Base-by-base conservation (phyloP, 2,888 invertebrate species). In the Entomobrya proxima region DNA sequence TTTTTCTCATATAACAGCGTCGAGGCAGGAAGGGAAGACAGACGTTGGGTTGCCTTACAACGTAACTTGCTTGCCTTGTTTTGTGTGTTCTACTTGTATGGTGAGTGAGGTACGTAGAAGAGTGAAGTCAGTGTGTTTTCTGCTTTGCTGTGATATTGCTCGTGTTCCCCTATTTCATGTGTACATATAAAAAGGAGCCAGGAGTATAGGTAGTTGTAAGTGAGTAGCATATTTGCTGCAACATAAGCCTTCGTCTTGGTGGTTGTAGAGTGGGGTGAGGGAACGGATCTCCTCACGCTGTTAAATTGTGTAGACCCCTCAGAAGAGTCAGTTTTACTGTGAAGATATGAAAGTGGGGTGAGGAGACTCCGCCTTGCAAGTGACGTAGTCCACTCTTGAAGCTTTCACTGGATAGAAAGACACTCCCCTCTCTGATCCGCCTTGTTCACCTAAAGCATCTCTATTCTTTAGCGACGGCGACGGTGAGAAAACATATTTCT, bases 351-450 rank as follows among this genome's bases (percentile, higher is more conserved):
- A n/a, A 77, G 84, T 77, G 76, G 84, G 84, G 84, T 76, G 72
- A 27, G 69, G 21, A 58, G 69, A 69, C 84, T 84, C 84, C 84
- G 44, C 84, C 84, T 84, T 37, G 7, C 30, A 37, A 47, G 69
- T 69, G 77, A 84, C 69, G 84, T 76, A 55, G 77, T 58, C 69
- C 44, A 32, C 44, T 67, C 44, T 52, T 44, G 55, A 50, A 67
- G 40, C 67, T 67, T 76, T 77, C 15, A 32, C 50, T 69, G 55
- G 44, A 32, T 27, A 55, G 47, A 44, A 67, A 55, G 84, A 84
- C 76, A 76, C 84, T 76, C 84, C 82, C 77, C 50, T 32, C 21
- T 35, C 64, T 67, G 84, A 47, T 77, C 84, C 84, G 76, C 84
- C 84, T 84, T 77, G 76, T 77, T 84, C 77, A 76, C 77, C 69